phyloP scores from a whole-genome alignment of 2,797 vertebrate species.

The Pseudochaenichthys georgianus region DNA sequence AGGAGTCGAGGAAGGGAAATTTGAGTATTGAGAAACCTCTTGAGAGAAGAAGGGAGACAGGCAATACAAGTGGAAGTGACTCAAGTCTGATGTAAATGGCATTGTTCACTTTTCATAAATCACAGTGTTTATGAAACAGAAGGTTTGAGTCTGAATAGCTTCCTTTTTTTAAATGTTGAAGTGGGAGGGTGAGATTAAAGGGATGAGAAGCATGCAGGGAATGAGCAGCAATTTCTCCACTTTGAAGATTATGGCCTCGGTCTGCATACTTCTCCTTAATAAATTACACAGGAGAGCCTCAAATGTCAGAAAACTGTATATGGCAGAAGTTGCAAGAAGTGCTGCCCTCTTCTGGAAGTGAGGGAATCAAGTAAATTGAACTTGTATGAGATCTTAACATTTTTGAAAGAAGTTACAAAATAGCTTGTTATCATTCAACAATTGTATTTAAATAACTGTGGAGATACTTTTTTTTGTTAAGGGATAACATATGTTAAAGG shows the following conservation, averaged over 20 bases:
- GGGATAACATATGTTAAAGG: too few species aligned
- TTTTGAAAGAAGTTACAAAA: background rate
- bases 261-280: constrained; percentile 22
- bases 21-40: too few species aligned
- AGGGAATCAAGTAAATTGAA: constrained; percentile 18
- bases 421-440: background rate
- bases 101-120: constrained; percentile 57
- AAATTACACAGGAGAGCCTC: constrained; percentile 33
- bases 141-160: constrained; percentile 38
- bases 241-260: constrained; percentile 33
- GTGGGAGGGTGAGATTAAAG: constrained; percentile 43
- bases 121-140: constrained; percentile 36
- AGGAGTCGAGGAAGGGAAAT: too few species aligned
- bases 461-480: background rate
- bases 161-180: constrained; percentile 48
- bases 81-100: constrained; percentile 59
- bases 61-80: constrained; percentile 44
- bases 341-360: constrained; percentile 81
- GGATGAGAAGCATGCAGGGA: constrained; percentile 36
- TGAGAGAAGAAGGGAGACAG: constrained; percentile 31
- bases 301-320: constrained; percentile 6
- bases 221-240: constrained; percentile 30
- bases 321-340: constrained; percentile 59
- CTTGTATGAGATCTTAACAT: background rate
- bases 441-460: constrained; percentile 2